Evolutionary conservation across 2,888 invertebrate genomes (phyloP).

Genomic region (Polietes domitor): DNA sequence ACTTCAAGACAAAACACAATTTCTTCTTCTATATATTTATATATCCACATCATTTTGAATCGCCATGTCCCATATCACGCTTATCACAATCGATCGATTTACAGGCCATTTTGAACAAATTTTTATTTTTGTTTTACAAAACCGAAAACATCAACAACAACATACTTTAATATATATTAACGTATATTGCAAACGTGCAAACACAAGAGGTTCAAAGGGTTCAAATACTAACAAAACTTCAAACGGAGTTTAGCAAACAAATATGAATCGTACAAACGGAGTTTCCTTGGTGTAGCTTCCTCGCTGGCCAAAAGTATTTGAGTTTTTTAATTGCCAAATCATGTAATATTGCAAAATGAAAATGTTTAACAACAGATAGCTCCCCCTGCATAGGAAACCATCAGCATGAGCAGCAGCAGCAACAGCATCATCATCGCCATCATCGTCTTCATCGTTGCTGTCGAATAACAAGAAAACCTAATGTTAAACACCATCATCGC

Average conservation of each 20-base stretch:
- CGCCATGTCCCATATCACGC: background rate
- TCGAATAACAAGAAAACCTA: conserved; percentile 52
- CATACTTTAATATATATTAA: too few relatives aligned
- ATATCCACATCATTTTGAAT: too few relatives aligned
- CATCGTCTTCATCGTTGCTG: background rate
- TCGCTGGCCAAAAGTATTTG: conserved; percentile 38
- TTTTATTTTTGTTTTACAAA: background rate
- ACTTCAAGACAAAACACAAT: too few relatives aligned
- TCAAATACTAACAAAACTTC: conserved; percentile 9
- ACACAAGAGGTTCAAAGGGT: background rate
- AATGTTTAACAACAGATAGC: conserved; percentile 49
- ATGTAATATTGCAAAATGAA: conserved; percentile 68
- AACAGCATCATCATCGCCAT: conserved; percentile 3
- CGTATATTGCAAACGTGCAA: background rate
- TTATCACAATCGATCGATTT: background rate
- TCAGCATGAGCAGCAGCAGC: background rate
- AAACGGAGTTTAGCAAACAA: background rate
- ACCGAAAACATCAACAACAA: background rate
- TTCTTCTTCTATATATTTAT: too few relatives aligned
- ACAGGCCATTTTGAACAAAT: conserved; percentile 9
- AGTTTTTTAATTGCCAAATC: conserved; percentile 69
- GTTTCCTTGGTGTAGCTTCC: background rate
- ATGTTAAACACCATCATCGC: conserved; percentile 52
- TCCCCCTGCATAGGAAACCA: background rate
- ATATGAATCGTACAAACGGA: background rate